phyloP scores from a whole-genome alignment of 2,113 vertebrate species.

The Macaca nemestrina region DNA sequence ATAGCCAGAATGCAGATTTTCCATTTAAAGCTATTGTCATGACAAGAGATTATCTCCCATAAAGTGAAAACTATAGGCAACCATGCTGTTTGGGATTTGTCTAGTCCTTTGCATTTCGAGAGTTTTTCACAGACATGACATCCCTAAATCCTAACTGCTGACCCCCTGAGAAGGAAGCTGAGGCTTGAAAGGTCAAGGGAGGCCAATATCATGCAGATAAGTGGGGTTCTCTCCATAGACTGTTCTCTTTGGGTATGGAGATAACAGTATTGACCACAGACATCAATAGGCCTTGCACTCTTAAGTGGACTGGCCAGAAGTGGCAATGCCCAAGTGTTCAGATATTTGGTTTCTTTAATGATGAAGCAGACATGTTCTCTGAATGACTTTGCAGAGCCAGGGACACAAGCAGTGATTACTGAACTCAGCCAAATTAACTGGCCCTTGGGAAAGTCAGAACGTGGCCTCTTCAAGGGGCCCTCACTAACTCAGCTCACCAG shows the following conservation, averaged over 20 bases:
- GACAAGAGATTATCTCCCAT: neutral
- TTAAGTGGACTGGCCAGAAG: neutral
- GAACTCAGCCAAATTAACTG: conserved; percentile 31
- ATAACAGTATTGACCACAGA: neutral
- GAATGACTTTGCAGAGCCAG: neutral
- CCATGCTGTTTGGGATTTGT: neutral
- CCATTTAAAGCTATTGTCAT: neutral
- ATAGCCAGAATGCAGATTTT: neutral
- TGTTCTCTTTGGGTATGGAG: neutral
- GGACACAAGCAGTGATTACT: conserved; percentile 31
- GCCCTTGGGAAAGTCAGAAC: neutral
- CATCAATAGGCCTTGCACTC: neutral
- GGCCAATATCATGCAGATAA: neutral
- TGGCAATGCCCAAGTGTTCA: neutral
- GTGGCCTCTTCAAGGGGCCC: neutral
- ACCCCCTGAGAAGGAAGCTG: neutral
- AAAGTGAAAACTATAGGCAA: neutral
- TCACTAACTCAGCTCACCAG: neutral
- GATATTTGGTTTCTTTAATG: neutral
- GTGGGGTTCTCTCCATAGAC: neutral
- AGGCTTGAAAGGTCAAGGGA: neutral
- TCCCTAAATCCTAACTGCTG: neutral
- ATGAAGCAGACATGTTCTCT: neutral
- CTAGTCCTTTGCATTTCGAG: neutral
- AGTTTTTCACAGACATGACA: neutral